Percentiles rank a stretch among this genome's conserved stretches.
Evolutionary conservation across 2,797 vertebrate genomes (phyloP).

Genomic region (Siniperca scherzeri): DNA sequence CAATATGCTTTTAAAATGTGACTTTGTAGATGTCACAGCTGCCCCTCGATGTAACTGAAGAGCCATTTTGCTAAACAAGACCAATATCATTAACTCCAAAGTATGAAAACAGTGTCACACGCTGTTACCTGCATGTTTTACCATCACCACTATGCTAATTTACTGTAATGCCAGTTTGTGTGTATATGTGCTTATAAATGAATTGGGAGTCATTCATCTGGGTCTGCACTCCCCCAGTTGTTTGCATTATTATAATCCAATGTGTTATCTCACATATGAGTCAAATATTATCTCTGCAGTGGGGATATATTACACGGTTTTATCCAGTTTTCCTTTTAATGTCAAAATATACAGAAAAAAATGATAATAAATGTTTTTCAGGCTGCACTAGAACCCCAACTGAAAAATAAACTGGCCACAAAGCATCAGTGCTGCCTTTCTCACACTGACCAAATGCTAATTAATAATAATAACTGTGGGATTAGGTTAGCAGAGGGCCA

Average conservation of each 20-base stretch:
- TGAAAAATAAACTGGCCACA: neutral
- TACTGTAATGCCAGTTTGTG: too few species aligned
- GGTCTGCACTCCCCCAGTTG: neutral
- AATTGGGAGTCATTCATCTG: too few species aligned
- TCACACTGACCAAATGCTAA: slow-evolving; percentile 5
- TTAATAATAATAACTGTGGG: neutral
- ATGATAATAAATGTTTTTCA: neutral
- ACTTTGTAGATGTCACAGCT: neutral
- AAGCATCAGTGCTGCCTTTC: neutral
- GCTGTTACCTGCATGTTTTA: neutral
- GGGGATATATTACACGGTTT: neutral
- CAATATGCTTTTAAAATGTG: neutral
- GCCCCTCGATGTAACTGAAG: too few species aligned
- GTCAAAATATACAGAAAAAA: neutral
- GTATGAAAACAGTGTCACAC: too few species aligned
- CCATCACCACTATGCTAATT: neutral
- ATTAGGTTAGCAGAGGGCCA: neutral
- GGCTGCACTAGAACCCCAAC: neutral
- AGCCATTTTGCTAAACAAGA: neutral
- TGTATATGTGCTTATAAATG: too few species aligned
- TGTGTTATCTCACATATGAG: neutral
- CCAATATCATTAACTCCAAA: neutral
- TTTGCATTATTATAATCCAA: neutral
- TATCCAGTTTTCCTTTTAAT: neutral
- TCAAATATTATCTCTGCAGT: neutral